Evolutionary conservation across 2,888 invertebrate species (phyloP).

Genomic region (Dilophus febrilis): DNA sequence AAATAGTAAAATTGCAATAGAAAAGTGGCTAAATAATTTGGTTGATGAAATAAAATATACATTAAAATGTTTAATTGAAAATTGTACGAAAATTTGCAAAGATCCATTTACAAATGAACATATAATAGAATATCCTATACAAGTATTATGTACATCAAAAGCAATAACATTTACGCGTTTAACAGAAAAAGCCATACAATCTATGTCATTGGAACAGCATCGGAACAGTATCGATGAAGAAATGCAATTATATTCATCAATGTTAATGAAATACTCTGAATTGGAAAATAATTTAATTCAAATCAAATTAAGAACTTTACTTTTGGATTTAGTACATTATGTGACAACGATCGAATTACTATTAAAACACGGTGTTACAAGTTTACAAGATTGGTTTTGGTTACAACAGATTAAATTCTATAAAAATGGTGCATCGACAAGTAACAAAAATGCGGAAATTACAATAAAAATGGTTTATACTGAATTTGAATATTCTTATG

Average conservation of each 20-base stretch:
- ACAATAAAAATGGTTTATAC: constrained; percentile 78
- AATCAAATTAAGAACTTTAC: constrained; percentile 77
- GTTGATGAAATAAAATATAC: constrained; percentile 68
- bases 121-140: constrained; percentile 33
- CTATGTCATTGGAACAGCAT: constrained; percentile 36
- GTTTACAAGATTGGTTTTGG: constrained; percentile 77
- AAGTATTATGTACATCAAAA: constrained; percentile 74
- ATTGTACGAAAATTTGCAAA: constrained; percentile 30
- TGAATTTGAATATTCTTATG: constrained; percentile 89
- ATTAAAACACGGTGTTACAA: constrained; percentile 47
- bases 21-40: constrained; percentile 54
- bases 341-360: constrained; percentile 65
- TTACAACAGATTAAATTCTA: constrained; percentile 82
- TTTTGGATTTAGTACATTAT: constrained; percentile 87
- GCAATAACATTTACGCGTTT: constrained; percentile 70
- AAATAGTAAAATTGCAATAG: constrained; percentile 34
- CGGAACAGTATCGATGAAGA: constrained; percentile 21
- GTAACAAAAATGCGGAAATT: constrained; percentile 41
- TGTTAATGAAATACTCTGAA: constrained; percentile 17
- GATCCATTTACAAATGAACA: constrained; percentile 29
- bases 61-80: constrained; percentile 44
- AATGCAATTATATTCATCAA: constrained; percentile 18
- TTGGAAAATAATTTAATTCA: constrained; percentile 41
- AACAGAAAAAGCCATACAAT: constrained; percentile 61
- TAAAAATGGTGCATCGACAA: constrained; percentile 18